Evolutionary conservation across 1,140 invertebrate species (phyloP).

Genomic region (Matsumurasca onukii): DNA sequence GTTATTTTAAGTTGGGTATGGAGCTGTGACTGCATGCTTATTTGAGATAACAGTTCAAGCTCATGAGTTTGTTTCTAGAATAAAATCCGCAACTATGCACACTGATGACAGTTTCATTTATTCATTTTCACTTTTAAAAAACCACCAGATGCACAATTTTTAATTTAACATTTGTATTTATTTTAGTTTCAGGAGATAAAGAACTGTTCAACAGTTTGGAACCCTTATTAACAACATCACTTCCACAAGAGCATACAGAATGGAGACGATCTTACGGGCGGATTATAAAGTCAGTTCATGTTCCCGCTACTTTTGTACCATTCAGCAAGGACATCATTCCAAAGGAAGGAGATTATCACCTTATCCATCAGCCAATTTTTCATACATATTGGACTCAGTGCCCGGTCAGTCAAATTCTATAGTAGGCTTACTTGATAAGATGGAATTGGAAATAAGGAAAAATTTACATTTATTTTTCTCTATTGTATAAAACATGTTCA

Average conservation of each 20-base stretch:
- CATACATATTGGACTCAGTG: conserved; percentile 96
- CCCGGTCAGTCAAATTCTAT: conserved; percentile 61
- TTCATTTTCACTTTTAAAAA: conserved; percentile 31
- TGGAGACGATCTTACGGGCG: conserved; percentile 85
- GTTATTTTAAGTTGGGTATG: no score
- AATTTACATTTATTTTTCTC: not conserved
- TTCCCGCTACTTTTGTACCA: conserved; percentile 82
- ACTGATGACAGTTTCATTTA: conserved; percentile 31
- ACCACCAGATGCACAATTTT: conserved; percentile 41
- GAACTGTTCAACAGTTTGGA: conserved; percentile 83
- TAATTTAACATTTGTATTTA: conserved; percentile 29
- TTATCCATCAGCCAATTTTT: conserved; percentile 85
- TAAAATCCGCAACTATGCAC: conserved; percentile 7
- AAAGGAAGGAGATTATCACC: conserved; percentile 68
- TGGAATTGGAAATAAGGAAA: not conserved
- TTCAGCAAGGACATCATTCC: conserved; percentile 71
- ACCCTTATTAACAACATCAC: conserved; percentile 68
- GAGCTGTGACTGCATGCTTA: no score
- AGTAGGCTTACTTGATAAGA: not conserved
- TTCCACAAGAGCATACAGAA: conserved; percentile 84
- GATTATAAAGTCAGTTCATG: conserved; percentile 76
- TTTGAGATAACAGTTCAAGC: no score
- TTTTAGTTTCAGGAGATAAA: conserved; percentile 83
- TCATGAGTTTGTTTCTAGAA: no score
- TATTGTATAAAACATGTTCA: not conserved